phyloP scores from a whole-genome alignment of 53 echinoderm and acorn worm species.

The Paracentrotus lividus region DNA sequence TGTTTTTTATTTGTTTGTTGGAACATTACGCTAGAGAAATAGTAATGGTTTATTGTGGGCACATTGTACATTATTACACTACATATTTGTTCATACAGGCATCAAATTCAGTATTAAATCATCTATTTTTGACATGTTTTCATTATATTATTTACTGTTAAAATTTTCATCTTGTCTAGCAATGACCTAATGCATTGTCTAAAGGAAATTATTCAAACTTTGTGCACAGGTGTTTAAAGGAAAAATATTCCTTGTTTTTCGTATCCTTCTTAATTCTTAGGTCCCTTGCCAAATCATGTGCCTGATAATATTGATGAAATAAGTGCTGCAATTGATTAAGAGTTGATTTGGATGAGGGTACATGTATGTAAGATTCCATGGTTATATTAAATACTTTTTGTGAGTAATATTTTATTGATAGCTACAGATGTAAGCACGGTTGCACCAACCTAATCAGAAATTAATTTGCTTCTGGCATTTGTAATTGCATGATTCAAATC shows the following conservation, averaged over 20 bases:
- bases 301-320: neutral
- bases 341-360: neutral
- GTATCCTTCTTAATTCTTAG: neutral
- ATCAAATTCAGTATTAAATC: slow-evolving; percentile 51
- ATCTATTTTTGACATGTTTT: slow-evolving; percentile 38
- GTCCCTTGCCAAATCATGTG: slow-evolving; percentile 1
- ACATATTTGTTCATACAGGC: slow-evolving; percentile 1
- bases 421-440: neutral
- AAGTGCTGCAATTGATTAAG: neutral
- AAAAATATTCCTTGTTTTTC: neutral
- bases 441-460: neutral
- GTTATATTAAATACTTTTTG: neutral
- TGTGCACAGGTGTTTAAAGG: neutral
- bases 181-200: neutral
- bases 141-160: slow-evolving; percentile 16
- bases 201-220: neutral
- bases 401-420: neutral
- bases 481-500: too few relatives aligned
- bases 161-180: neutral
- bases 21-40: neutral
- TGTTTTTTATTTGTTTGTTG: neutral
- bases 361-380: neutral
- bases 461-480: neutral
- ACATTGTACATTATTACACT: slow-evolving; percentile 9
- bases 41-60: neutral